A percentile compares a stretch with the other conserved stretches of the same genome.
Evolutionary conservation across 2,113 vertebrate genomes (phyloP).

Genomic region (Seriola quinqueradiata): DNA sequence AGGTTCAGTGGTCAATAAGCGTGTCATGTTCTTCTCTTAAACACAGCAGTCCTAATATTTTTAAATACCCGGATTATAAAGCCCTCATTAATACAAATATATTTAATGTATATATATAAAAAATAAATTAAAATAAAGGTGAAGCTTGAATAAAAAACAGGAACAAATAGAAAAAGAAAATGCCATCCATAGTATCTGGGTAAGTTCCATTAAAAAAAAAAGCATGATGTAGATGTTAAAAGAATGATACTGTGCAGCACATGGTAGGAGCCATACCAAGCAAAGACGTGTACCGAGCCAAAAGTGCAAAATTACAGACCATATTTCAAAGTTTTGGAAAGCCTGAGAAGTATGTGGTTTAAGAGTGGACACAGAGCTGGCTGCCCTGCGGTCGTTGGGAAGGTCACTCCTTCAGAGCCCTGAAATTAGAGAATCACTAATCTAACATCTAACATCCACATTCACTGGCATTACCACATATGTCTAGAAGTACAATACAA

Average conservation of each 20-base stretch:
- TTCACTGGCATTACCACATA: neutral
- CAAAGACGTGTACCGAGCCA: neutral
- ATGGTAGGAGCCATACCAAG: neutral
- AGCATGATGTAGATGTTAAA: neutral
- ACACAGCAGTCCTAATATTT: neutral
- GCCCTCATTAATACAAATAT: neutral
- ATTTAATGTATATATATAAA: too few relatives aligned
- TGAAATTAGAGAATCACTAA: neutral
- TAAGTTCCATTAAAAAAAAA: neutral
- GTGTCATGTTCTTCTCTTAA: neutral
- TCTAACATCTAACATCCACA: neutral
- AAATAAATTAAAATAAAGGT: too few relatives aligned
- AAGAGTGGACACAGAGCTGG: neutral
- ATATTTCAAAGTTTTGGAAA: constrained; percentile 3
- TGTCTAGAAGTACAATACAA: neutral
- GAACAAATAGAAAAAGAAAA: neutral
- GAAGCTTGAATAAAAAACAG: neutral
- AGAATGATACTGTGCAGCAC: constrained; percentile 7
- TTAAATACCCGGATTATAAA: neutral
- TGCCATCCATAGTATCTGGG: neutral
- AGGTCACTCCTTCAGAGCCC: neutral
- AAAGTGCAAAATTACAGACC: constrained; percentile 33
- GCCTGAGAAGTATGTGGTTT: neutral
- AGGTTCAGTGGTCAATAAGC: neutral
- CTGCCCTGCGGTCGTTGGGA: neutral